A percentile compares a stretch with the other conserved stretches of the same genome.
phyloP scores from a whole-genome alignment of 2,797 vertebrate species.

The Perodicticus potto region DNA sequence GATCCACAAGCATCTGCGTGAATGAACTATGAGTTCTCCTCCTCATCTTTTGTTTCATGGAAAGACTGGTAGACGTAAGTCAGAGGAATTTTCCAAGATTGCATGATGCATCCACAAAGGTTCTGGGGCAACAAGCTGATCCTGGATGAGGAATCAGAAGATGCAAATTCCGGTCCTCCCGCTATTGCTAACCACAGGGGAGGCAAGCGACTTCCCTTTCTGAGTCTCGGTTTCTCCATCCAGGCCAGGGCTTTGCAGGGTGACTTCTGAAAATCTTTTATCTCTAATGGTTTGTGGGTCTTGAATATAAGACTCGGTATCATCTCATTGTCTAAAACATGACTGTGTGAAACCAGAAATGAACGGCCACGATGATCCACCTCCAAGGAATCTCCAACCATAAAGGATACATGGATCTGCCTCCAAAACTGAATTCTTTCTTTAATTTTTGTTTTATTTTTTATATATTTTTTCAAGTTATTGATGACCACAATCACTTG shows the following conservation, averaged over 20 bases:
- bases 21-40: neutral
- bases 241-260: neutral
- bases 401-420: neutral
- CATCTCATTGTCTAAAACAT: neutral
- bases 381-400: neutral
- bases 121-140: neutral
- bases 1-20: neutral
- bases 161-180: neutral
- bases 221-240: neutral
- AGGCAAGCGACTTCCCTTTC: neutral
- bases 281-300: neutral
- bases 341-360: neutral
- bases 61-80: conserved; percentile 27
- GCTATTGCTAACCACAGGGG: neutral
- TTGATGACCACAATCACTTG: neutral
- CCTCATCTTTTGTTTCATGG: conserved; percentile 24
- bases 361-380: neutral
- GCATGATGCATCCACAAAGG: neutral
- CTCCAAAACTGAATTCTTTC: neutral
- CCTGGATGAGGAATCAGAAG: neutral
- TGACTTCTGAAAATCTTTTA: neutral
- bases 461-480: neutral
- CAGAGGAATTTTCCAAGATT: conserved; percentile 60
- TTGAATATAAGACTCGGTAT: neutral
- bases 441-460: conserved; percentile 15